Base-by-base conservation (phyloP, 1,140 invertebrate species). In the Penaeus japonicus region DNA sequence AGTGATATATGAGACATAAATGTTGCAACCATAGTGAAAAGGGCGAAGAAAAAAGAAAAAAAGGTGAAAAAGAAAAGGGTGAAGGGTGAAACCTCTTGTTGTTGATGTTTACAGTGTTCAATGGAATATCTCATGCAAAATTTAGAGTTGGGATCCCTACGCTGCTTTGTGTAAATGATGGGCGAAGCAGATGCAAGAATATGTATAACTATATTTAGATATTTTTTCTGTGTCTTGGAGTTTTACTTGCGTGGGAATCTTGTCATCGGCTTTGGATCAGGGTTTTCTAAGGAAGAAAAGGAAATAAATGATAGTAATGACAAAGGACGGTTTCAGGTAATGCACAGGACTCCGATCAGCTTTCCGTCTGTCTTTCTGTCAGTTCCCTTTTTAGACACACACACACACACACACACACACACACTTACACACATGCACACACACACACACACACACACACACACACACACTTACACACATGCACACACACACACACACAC, bases 1-100 rank as follows among this genome's bases (percentile, higher is more conserved):
- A n/a, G 85, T 87, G 85, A 87, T 87, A 87, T 87, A 81, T 87
- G 85, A 87, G 80, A 78, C 85, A 78, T 87, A 87, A 87, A 87
- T 87, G 78, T 87, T 87, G 85, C 85, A 87, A 80, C 85, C 85
- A 87, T 87, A 87, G 85, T 47, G 39, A 47, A 47, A 47, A 47
- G 39, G 39, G 39, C 12, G 39, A 47, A 47, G 39, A 47, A 47
- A 47, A 47, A 47, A 47, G 39, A 47, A 47, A 47, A 47, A n/a
- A 47, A 47, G 5, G 39, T 47, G 85, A 80, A 39, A 59, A 59
- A 47, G 81, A 59, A 59, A 73, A 85, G 70, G 85, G 85, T 80
- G 77, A 81, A 77, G 77, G 77, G 85, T 79, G 84, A 47, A 86
- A 59, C 84, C 75, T 79, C 84, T 86, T 86, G 30, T 85, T 59